Evolutionary conservation across 2,888 invertebrate genomes (phyloP), one percentile per base, ranked within the genome.

Genomic region (Flexamia atlantica): DNA sequence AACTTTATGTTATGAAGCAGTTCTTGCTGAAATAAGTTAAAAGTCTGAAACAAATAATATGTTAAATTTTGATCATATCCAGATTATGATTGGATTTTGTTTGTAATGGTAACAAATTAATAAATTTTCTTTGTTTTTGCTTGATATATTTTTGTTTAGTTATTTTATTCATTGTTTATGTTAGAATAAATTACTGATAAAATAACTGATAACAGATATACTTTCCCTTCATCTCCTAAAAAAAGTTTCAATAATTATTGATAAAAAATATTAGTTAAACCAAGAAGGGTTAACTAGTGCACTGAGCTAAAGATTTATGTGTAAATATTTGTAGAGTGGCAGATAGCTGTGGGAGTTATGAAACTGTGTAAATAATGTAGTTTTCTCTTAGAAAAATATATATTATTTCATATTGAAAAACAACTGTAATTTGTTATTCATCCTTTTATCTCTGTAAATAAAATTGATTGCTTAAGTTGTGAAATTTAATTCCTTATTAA

Each of bases 381-480:
- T 72, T 30, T 72, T 42, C 36, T 72, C 23, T 28, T 7, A 72
- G n/a, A 40, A 72, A 70, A 72, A 72, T 40, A 72, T 72, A 72
- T 40, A 40, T 40, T 72, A 53, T 72, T 72, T 72, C 72, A 72
- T 40, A 72, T 72, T 72, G 72, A 72, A 72, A 72, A 20, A 72
- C 53, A 36, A n/a, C n/a, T 72, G 72, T 23, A 72, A 72, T 40
- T 32, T 40, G 32, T 72, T 72, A 72, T 72, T 40, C 42, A 36
- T 30, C 68, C 68, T 68, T 14, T 68, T 30, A 68, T 53, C 20
- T 53, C 53, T 53, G 53, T 53, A 53, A 53, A 53, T 53, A 53
- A 53, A 53, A 23, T 23, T 53, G 20, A 23, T 23, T 53, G 2
- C 9, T 5, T 23, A 53, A 46, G 12, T 3, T 23, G 4, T 20